A percentile compares a stretch with the other conserved stretches of the same genome.
phyloP scores from a whole-genome alignment of 2,888 invertebrate genomes.

The Nineta flava region DNA sequence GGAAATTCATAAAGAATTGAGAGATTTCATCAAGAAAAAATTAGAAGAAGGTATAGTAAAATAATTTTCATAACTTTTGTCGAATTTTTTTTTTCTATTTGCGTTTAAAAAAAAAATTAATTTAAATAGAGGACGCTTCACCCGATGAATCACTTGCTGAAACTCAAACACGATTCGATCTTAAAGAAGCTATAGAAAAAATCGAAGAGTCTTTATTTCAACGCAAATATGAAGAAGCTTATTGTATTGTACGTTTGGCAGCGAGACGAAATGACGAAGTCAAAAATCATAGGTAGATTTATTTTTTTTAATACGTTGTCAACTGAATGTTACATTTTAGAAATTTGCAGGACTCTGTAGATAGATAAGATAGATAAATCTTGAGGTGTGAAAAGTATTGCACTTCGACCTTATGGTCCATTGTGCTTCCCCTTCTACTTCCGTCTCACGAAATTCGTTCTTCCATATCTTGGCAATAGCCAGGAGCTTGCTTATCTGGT shows the following conservation, averaged over 20 bases:
- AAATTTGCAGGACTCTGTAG: too few species aligned
- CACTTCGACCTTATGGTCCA: too few species aligned
- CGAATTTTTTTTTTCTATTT: neutral
- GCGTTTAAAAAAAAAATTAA: neutral
- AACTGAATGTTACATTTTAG: too few species aligned
- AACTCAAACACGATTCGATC: neutral
- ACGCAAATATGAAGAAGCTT: slow-evolving; percentile 36
- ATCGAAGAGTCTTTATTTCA: slow-evolving; percentile 14
- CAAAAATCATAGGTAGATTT: slow-evolving; percentile 1
- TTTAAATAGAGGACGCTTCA: neutral
- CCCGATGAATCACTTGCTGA: neutral
- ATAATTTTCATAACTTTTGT: neutral
- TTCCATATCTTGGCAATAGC: too few species aligned
- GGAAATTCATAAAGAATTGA: slow-evolving; percentile 33
- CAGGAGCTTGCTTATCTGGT: too few species aligned
- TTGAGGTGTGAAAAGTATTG: too few species aligned
- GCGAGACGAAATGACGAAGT: slow-evolving; percentile 26
- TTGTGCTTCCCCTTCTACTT: too few species aligned
- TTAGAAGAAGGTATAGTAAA: slow-evolving; percentile 21
- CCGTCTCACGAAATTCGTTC: too few species aligned
- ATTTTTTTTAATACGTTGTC: too few species aligned
- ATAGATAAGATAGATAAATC: too few species aligned
- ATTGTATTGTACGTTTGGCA: slow-evolving; percentile 31
- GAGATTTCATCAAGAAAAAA: slow-evolving; percentile 32
- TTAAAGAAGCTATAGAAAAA: neutral